Percentiles rank a stretch among this genome's conserved stretches.
Evolutionary conservation across 2,888 invertebrate genomes (phyloP).

Genomic region (Romanomermis culicivorax): DNA sequence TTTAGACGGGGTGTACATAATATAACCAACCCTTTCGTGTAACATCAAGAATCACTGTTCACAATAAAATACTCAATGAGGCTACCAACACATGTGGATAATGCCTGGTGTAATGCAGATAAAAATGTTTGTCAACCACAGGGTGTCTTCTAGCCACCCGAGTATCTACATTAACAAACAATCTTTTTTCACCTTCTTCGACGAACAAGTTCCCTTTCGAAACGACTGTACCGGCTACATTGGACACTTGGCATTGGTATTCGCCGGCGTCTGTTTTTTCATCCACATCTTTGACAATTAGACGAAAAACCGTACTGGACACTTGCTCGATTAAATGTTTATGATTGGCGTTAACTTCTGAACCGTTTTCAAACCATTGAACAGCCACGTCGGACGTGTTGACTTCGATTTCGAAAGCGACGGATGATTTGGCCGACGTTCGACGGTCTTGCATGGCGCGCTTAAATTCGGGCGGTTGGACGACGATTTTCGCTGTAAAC

Average conservation of each 20-base stretch:
- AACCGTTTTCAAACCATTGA: constrained; percentile 5
- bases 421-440: neutral
- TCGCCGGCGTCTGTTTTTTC: constrained; percentile 15
- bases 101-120: too few species aligned
- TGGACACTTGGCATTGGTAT: constrained; percentile 67
- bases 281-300: neutral
- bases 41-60: too few species aligned
- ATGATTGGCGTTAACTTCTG: neutral
- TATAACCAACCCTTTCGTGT: too few species aligned
- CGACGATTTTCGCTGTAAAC: neutral
- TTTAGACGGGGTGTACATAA: too few species aligned
- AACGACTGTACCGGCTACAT: constrained; percentile 41
- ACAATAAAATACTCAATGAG: too few species aligned
- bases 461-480: constrained; percentile 3
- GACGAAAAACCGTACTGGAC: neutral
- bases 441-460: constrained; percentile 1
- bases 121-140: too few species aligned
- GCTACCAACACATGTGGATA: too few species aligned
- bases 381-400: neutral
- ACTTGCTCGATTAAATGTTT: neutral
- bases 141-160: too few species aligned
- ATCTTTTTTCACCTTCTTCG: neutral
- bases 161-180: too few species aligned
- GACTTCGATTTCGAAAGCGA: constrained; percentile 8
- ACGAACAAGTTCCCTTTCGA: constrained; percentile 19